These are phyloP conservation scores for Furcifer pardalis DNA, from an alignment of 2,797 vertebrate genomes.

Conservation along the genomic window DNA sequence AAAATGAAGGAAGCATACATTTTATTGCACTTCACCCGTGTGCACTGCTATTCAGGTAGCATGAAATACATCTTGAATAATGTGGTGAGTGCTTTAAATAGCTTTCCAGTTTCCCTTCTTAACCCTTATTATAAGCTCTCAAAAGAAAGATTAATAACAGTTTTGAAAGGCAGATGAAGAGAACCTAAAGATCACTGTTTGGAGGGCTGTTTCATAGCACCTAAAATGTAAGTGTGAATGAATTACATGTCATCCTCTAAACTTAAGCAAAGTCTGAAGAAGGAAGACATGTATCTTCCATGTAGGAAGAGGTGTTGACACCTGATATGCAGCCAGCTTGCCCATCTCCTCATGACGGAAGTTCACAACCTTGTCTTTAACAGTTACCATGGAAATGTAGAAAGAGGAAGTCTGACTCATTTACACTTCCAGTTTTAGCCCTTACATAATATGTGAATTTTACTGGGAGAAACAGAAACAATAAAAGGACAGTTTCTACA, in stretches of 20 bases:
- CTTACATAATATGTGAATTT: not conserved
- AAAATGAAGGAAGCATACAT: not conserved
- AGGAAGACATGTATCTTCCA: not conserved
- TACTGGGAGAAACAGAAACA: not conserved
- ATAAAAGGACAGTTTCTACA: not conserved
- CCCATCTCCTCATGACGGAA: not conserved
- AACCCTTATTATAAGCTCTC: not conserved
- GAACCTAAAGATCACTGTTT: not conserved
- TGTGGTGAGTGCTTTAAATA: not conserved
- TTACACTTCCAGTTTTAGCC: not conserved
- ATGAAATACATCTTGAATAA: not conserved
- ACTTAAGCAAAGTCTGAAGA: not conserved
- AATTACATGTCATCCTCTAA: not conserved
- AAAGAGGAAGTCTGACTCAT: not conserved
- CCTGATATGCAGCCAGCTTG: not conserved
- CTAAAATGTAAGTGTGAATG: not conserved
- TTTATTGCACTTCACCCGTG: not conserved
- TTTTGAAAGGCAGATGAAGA: not conserved
- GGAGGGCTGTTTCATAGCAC: not conserved
- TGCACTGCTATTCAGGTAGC: not conserved
- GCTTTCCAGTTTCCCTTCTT: not conserved
- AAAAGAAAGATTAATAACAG: not conserved
- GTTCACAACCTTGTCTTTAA: not conserved
- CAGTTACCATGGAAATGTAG: not conserved
- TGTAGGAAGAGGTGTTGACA: not conserved